Conservation (phyloP, 2,888 invertebrate genomes). For the Prenolepis imparis region DNA sequence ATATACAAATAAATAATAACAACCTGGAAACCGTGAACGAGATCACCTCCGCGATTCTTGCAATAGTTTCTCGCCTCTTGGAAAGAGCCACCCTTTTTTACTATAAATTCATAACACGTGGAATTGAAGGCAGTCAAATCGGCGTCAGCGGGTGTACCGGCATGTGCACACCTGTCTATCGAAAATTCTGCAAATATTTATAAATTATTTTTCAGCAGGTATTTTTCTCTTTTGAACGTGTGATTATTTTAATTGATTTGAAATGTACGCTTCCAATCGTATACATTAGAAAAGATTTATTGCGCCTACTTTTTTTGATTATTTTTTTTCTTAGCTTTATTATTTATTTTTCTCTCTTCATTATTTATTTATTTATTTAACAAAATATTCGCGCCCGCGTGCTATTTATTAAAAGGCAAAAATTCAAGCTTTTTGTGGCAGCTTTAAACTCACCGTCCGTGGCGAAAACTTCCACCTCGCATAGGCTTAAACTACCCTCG, state of each 20-base stretch:
- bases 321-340: neutral
- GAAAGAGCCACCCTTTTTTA: constrained; percentile 93
- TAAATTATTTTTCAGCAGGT: constrained; percentile 17
- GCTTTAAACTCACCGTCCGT: constrained; percentile 90
- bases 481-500: constrained; percentile 95
- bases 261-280: neutral
- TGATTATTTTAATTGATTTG: neutral
- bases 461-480: constrained; percentile 97
- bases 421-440: neutral
- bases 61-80: constrained; percentile 93
- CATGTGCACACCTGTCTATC: constrained; percentile 93
- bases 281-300: neutral
- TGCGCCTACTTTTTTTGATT: neutral
- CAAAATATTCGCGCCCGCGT: neutral
- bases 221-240: neutral
- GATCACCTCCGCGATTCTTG: constrained; percentile 90
- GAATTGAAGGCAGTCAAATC: constrained; percentile 94
- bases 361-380: constrained; percentile 1
- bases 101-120: constrained; percentile 96
- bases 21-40: constrained; percentile 90
- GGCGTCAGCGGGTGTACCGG: constrained; percentile 92
- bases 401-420: neutral
- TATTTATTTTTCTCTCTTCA: no score
- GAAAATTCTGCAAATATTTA: constrained; percentile 91
- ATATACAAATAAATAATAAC: neutral